Conservation (phyloP, 2,888 invertebrate genomes). For the Bombylius discolor region DNA sequence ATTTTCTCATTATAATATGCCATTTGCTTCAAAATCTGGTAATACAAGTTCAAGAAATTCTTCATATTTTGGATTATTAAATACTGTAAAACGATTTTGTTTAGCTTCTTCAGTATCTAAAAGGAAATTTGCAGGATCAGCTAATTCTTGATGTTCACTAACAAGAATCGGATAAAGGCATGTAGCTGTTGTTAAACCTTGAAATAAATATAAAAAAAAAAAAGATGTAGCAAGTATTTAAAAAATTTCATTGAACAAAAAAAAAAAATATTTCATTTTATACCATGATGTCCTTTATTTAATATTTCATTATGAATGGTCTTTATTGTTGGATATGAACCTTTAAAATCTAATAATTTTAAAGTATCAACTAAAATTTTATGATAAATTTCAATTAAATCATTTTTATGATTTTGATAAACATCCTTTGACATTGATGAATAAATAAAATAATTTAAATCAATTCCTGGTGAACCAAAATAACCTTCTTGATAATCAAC, state of each 20-base stretch:
- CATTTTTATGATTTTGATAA: conserved; percentile 16
- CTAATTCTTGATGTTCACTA: conserved; percentile 21
- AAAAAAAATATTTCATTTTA: background rate
- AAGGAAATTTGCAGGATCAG: conserved; percentile 20
- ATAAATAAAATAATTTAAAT: conserved; percentile 25
- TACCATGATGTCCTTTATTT: conserved; percentile 23
- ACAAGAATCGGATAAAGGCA: conserved; percentile 23
- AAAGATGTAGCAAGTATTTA: background rate
- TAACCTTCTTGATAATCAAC: conserved; percentile 27
- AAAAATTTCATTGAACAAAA: background rate
- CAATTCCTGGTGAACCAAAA: conserved; percentile 27
- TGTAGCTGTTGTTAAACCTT: conserved; percentile 21
- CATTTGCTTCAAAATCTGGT: conserved; percentile 18
- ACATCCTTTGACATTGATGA: conserved; percentile 22
- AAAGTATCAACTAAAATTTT: conserved; percentile 17
- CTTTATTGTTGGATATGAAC: conserved; percentile 21
- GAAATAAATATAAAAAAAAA: conserved; percentile 3
- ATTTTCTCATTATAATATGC: conserved; percentile 14
- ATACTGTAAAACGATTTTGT: conserved; percentile 19
- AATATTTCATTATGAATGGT: conserved; percentile 21
- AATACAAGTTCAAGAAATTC: conserved; percentile 20
- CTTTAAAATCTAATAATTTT: conserved; percentile 18
- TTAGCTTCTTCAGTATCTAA: conserved; percentile 19
- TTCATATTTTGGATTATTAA: conserved; percentile 20
- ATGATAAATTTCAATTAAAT: conserved; percentile 20